Base-by-base conservation (phyloP, 2,113 vertebrate species). In the Atractosteus spatula region DNA sequence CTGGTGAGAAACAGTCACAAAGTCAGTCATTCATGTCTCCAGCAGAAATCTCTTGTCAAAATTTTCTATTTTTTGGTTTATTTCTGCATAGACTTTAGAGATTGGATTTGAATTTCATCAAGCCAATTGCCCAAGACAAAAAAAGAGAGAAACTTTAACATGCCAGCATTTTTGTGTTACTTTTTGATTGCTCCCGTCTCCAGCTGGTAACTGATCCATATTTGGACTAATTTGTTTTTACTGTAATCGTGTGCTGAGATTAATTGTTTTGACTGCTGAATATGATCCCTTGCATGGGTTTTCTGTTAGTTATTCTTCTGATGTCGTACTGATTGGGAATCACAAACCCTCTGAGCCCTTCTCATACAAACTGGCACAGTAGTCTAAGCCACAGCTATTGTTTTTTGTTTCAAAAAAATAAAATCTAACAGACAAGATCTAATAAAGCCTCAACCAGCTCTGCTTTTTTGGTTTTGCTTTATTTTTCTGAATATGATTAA, bases 401-500 rank as follows among this genome's bases (percentile, higher is more conserved):
- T 51, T 74, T 77, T 72, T 51, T 51, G 5, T 10, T 77, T 55
- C 61, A 75, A 75, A 29, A 29, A 29, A 81, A 71, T 70, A 68
- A 41, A 42, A 12, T 8, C 13, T 41, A 57, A 45, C 8, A 47
- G 63, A 8, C 61, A 55, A 55, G 55, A 16, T 7, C 42, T 51
- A 47, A 43, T 17, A 45, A 16, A 57, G 62, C 68, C 42, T 8
- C 14, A 8, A 71, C 70, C 13, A 45, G 61, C 66, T 55, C 41
- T 47, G 29, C 29, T 0, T 51, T 51, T 10, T 51, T 51, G 10
- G 10, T 7, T 51, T 51, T 51, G 47, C 47, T 41, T 71, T 76
- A 78, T 74, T 80, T 77, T 77, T 74, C 59, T 68, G 71, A 62
- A 71, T 43, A 13, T 73, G 77, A 76, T 75, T 78, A 69, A 75